Evolutionary conservation across 1,140 invertebrate species (phyloP), one percentile per base, ranked within the genome.

Genomic region (Heliothis subflexa): DNA sequence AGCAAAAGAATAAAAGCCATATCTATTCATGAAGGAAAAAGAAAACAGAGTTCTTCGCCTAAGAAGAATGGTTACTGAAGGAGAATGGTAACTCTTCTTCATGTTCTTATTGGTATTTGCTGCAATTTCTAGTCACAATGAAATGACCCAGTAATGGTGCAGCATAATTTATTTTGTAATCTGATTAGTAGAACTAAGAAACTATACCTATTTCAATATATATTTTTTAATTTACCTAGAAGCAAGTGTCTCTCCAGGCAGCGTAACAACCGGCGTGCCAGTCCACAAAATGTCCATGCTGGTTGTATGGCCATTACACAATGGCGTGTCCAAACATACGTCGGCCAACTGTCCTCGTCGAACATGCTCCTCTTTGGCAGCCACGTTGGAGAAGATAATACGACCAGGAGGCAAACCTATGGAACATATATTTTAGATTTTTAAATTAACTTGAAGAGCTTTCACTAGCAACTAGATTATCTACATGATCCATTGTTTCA

Each of bases 241-340:
- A 0, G 99, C 99, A 28, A 99, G 93, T 0, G 99, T 99, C 95
- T 99, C 99, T 81, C 98, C 97, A 10, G 98, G 98, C 74, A 99
- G 95, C 0, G 99, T 99, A 7, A 99, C 97, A 86, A 99, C 99
- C 0, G 99, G 99, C 2, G 99, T 99, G 61, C 99, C 99, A 0
- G 99, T 99, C 99, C 99, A 99, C 52, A 99, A 94, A 12, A 99
- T 99, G 94, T 99, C 99, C 99, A 99, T 99, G 80, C 98, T 99
- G 3, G 99, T 99, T 0, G 99, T 99, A 90, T 99, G 99, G n/a
- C 99, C 99, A 95, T 99, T 99, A 88, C 99, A 99, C 0, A 99
- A 95, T 0, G 99, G 99, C 0, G 99, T 99, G 93, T 99, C 99
- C 7, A 99, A 95, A 85, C 99, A 99, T 45, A 99, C 98, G 95